phyloP scores from a whole-genome alignment of 2,113 vertebrate genomes.

The Tyto alba region DNA sequence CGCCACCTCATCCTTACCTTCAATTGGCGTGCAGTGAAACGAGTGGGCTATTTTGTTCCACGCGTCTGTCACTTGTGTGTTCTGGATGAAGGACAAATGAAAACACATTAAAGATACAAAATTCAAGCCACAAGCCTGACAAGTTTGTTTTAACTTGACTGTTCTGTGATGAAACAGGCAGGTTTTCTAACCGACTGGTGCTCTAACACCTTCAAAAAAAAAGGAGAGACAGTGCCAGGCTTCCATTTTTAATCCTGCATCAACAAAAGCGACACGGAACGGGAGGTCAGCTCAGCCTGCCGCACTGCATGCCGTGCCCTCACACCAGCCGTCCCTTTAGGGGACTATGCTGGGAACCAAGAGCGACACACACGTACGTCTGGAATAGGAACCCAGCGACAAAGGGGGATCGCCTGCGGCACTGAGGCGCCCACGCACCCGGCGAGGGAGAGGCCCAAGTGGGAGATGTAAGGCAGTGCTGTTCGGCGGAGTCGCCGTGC shows the following conservation, averaged over 20 bases:
- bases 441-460: no score
- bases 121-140: fast-evolving
- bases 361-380: no score
- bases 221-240: fast-evolving
- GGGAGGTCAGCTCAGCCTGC: not conserved
- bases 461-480: no score
- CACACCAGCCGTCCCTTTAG: no score
- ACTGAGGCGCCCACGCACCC: no score
- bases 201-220: not conserved
- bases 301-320: no score
- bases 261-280: fast-evolving
- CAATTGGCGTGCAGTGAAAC: constrained; percentile 94
- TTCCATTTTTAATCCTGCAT: not conserved
- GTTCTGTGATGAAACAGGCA: not conserved
- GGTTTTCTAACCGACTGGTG: not conserved
- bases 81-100: constrained; percentile 60
- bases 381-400: no score
- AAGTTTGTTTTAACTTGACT: fast-evolving
- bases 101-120: fast-evolving
- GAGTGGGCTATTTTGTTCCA: constrained; percentile 99
- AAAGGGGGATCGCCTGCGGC: no score
- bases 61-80: constrained; percentile 94
- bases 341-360: no score
- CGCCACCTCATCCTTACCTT: constrained; percentile 74
- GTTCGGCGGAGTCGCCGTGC: no score